A percentile compares a stretch with the other conserved stretches of the same genome.
Conservation (phyloP, 2,888 invertebrate species). For the Nymphalis c-album region DNA sequence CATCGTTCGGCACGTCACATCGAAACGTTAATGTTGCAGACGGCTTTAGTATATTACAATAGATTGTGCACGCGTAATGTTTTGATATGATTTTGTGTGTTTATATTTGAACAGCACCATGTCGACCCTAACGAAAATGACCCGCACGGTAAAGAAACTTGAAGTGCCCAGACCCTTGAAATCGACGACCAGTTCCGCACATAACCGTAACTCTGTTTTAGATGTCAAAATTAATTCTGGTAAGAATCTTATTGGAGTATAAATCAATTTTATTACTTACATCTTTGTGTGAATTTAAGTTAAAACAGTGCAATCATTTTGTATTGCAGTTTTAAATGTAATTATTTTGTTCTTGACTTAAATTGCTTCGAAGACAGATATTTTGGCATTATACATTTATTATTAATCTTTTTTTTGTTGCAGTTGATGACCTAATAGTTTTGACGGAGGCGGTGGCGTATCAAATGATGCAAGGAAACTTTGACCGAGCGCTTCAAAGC, state of each 20-base stretch:
- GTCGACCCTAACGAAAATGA: constrained; percentile 83
- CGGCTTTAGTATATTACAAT: constrained; percentile 7
- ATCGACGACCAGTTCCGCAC: constrained; percentile 80
- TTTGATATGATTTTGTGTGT: constrained; percentile 34
- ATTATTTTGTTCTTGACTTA: constrained; percentile 24
- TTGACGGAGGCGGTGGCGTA: constrained; percentile 91
- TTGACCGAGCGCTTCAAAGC: constrained; percentile 85
- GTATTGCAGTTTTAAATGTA: constrained; percentile 10
- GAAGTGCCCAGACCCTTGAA: constrained; percentile 89
- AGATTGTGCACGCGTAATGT: constrained; percentile 22
- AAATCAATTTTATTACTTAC: not conserved
- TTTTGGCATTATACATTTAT: constrained; percentile 5
- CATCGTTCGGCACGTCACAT: constrained; percentile 48
- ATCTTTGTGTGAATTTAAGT: constrained; percentile 10
- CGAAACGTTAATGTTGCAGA: constrained; percentile 21
- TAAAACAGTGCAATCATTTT: constrained; percentile 6
- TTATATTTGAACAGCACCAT: constrained; percentile 68
- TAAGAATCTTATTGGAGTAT: constrained; percentile 52
- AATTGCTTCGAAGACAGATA: constrained; percentile 7
- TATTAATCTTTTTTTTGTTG: constrained; percentile 57
- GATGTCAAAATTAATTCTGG: constrained; percentile 80
- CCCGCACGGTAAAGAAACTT: constrained; percentile 86
- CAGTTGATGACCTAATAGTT: constrained; percentile 91
- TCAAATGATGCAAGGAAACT: constrained; percentile 87
- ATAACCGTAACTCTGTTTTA: constrained; percentile 76